Percentiles rank a stretch among this genome's conserved stretches.
phyloP scores from a whole-genome alignment of 2,113 vertebrate species.

The Aptenodytes forsteri region DNA sequence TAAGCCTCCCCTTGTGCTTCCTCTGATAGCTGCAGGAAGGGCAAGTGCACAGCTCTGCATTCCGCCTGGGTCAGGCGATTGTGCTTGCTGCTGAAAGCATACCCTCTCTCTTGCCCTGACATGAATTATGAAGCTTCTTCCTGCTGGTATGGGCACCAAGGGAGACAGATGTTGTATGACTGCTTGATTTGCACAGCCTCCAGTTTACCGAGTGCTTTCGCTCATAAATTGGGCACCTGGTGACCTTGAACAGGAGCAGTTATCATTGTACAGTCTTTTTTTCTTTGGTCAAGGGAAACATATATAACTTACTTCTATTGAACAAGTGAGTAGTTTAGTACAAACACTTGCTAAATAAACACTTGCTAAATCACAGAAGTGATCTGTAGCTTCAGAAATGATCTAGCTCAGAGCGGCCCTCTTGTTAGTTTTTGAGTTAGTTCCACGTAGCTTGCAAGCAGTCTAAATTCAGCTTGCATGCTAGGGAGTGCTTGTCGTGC shows the following conservation, averaged over 20 bases:
- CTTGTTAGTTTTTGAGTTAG: not conserved
- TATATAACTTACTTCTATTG: not conserved
- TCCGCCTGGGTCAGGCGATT: not conserved
- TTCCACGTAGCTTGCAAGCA: not conserved
- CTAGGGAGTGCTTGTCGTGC: not conserved
- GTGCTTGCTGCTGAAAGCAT: not conserved
- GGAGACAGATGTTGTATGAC: not conserved
- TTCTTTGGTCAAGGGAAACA: not conserved
- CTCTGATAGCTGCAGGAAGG: not conserved
- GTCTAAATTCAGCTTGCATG: not conserved
- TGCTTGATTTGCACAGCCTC: not conserved
- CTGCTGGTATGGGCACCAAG: not conserved
- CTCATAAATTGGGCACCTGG: not conserved
- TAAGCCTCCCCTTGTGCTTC: constrained; percentile 7
- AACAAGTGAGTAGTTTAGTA: not conserved
- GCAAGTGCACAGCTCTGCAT: not conserved
- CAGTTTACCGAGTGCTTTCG: not conserved
- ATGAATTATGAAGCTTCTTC: not conserved
- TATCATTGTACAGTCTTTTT: not conserved
- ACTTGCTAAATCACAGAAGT: not conserved
- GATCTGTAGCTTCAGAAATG: not conserved
- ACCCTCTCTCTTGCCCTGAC: not conserved
- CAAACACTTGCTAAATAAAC: not conserved
- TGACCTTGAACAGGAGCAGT: constrained; percentile 32
- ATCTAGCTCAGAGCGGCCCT: not conserved